These are phyloP conservation scores for Stigmatopora nigra DNA, from an alignment of 2,113 vertebrate genomes.

Conservation along the genomic window DNA sequence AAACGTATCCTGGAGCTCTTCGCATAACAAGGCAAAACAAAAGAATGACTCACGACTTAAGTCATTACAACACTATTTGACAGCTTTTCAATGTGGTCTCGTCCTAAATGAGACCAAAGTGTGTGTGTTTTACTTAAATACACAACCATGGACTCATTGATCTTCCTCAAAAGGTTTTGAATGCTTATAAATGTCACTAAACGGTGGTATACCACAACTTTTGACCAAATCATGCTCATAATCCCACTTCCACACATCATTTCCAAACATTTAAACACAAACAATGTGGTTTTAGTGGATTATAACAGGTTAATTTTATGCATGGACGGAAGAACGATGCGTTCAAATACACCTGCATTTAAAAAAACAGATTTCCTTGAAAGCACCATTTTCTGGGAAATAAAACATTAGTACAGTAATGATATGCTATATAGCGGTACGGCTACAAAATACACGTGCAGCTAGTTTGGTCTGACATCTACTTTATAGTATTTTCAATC, in stretches of 20 bases:
- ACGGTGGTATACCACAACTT: neutral
- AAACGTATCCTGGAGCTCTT: constrained; percentile 38
- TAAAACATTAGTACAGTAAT: neutral
- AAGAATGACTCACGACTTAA: constrained; percentile 53
- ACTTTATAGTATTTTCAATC: neutral
- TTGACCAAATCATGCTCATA: neutral
- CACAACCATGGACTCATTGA: neutral
- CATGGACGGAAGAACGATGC: neutral
- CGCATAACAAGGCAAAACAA: constrained; percentile 38
- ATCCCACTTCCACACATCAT: neutral
- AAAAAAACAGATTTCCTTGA: neutral
- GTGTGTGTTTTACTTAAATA: constrained; percentile 20
- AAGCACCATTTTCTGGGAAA: neutral
- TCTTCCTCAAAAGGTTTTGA: neutral
- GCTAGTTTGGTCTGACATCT: no score
- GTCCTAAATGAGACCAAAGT: neutral
- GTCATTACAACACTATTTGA: constrained; percentile 27
- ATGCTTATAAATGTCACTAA: neutral
- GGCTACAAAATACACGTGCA: neutral
- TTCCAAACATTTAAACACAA: neutral
- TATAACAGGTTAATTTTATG: neutral
- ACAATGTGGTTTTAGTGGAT: neutral
- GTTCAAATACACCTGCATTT: neutral
- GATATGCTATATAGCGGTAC: neutral
- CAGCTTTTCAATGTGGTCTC: constrained; percentile 6